These are phyloP conservation scores for Rhorus exstirpatorius DNA, from an alignment of 2,888 invertebrate genomes.

Conservation along the genomic window DNA sequence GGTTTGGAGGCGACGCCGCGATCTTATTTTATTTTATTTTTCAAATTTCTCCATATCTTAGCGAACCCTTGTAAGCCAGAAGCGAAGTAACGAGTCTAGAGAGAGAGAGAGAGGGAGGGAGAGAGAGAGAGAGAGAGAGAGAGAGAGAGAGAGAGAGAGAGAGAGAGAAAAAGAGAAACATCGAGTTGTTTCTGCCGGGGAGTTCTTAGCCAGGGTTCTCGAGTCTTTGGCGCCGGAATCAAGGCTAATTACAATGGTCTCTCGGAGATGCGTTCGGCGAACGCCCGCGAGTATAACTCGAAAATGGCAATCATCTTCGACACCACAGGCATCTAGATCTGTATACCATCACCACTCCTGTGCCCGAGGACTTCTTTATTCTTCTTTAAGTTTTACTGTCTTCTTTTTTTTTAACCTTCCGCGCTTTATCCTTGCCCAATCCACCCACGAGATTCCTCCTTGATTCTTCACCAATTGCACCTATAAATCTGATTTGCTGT, in stretches of 20 bases:
- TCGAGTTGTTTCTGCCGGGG: conserved; percentile 43
- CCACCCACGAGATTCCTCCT: conserved; percentile 75
- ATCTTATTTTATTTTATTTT: conserved; percentile 66
- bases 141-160: conserved; percentile 13
- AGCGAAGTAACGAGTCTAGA: conserved; percentile 19
- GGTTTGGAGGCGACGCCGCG: conserved; percentile 25
- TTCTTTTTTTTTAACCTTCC: conserved; percentile 7
- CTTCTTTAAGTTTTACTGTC: neutral
- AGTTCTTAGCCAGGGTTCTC: conserved; percentile 32
- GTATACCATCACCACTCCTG: conserved; percentile 39
- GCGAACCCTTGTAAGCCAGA: conserved; percentile 54
- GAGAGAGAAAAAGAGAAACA: neutral
- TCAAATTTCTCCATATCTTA: conserved; percentile 59
- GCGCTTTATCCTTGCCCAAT: conserved; percentile 22
- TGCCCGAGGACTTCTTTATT: conserved; percentile 72
- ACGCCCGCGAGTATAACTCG: conserved; percentile 59
- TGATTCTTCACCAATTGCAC: conserved; percentile 41
- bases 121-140: neutral
- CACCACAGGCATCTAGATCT: conserved; percentile 66
- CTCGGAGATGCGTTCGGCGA: conserved; percentile 73
- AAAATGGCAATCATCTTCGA: conserved; percentile 71
- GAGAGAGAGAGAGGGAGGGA: neutral
- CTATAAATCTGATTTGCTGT: conserved; percentile 47
- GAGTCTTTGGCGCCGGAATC: conserved; percentile 69
- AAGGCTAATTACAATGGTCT: conserved; percentile 78